Base-by-base conservation (phyloP, 2,797 vertebrate genomes). In the Bryconaethiops microstoma region DNA sequence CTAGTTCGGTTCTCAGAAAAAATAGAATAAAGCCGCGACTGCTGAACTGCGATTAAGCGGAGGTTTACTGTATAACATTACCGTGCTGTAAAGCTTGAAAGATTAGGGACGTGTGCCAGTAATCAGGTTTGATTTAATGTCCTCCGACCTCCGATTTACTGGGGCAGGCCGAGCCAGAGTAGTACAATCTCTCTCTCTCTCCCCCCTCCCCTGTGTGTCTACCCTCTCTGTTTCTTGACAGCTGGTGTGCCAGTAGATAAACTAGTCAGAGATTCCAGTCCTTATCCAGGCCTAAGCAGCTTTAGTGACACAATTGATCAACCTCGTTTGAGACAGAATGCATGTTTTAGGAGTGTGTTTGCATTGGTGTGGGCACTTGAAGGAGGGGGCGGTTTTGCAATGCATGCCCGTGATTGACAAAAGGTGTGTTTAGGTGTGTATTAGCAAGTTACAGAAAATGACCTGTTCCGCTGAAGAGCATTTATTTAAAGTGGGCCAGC, bases 231-330 rank as follows among this genome's bases (percentile, higher is more conserved):
- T 90, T 89, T 91, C 90, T 90, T 92, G 92, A 94, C 93, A 94
- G 93, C 91, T 94, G 92, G 93, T 90, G 88, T 75, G 83, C 87
- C 89, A 89, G 89, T 76, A 72, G 78, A 85, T 86, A 60, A 86
- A 79, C 73, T 69, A 52, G 89, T 90, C 90, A 84, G 87, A 91
- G 89, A 92, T 92, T 64, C 63, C 63, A 64, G 29, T 16, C 90
- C 91, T 94, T 93, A 93, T 89, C 78, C 86, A 0, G 77, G 87
- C 82, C 89, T 93, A 92, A 94, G 91, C 91, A 89, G 92, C 92
- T 95, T 94, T 94, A 88, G 82, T 92, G 92, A 87, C 92, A 93
- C 90, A 89, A 93, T 88, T 90, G 91, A 93, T 93, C 92, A 93
- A 90, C 90, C 90, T 93, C 87, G 90, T 94, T 93, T 92, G 91